Base-by-base conservation (phyloP, 2,888 invertebrate genomes). In the Megalurothrips usitatus region DNA sequence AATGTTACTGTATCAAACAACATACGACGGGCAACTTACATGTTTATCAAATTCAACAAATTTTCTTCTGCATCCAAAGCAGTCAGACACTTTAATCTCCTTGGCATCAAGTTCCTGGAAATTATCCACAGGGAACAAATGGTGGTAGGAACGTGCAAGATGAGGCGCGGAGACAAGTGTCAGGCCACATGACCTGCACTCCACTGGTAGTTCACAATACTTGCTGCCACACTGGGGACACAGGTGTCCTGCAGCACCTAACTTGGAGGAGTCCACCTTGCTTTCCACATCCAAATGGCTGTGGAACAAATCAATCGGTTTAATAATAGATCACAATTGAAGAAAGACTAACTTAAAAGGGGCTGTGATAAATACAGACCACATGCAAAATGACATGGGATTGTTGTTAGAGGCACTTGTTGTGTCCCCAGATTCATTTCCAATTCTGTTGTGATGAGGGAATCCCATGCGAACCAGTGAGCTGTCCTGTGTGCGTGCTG, bases 131-230 rank as follows among this genome's bases (percentile, higher is more conserved):
- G 98, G 98, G 87, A 99, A 98, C 83, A 99, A 89, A 88, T 99
- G 99, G 87, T 99, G 98, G 87, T 98, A 98, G 0, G 98, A 98
- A 83, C 99, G 91, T 4, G 99, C 98, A 80, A 99, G 90, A 89
- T 99, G 99, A 34, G 99, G 98, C 1, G 99, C 99, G 0, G 99
- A 98, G 19, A 98, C 98, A 79, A 99, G 89, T 9, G 98, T 98
- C 82, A 99, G 90, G 0, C 96, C 96, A 88, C 99, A 99, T 14
- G 96, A 94, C 85, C 95, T 92, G 87, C 99, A 99, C 88, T 99
- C 98, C 4, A 97, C 96, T 0, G 99, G 99, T 85, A 99, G 90
- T 87, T 98, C 97, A 88, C 99, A 99, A 88, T 99, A 99, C 89
- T 98, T 97, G 88, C 96, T 96, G 85, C 94, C 93, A 88, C 99